Base-by-base conservation (phyloP, 35 echinoderm and acorn worm species). In the Heliocidaris erythrogramma region DNA sequence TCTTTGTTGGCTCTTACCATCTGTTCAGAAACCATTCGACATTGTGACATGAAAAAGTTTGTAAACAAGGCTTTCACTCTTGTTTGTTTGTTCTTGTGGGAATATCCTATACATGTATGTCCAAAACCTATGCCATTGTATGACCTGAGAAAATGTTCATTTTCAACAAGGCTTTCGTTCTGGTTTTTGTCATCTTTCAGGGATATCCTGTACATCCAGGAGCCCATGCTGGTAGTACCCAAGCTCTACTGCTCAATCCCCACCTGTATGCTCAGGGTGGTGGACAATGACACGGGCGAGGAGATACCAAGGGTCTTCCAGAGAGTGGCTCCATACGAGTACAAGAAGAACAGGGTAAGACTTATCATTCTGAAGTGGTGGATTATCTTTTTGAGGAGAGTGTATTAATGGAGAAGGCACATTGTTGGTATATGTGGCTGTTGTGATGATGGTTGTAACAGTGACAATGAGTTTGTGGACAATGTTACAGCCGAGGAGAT, bases 301-400 rank as follows among this genome's bases (percentile, higher is more conserved):
- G 98, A 99, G 85, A 96, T 99, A 59, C 97, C 98, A 50, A 95
- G 98, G 32, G 98, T 99, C 35, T 99, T 99, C 93, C 98, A 99
- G 87, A 94, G 97, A 92, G 98, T 99, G 12, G 97, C 97, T 60
- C 98, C 98, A 0, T 97, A 96, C 86, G 98, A 99, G 30, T 99
- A 99, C 86, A 96, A 96, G 86, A 96, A 94, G 88, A 99, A 99
- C 94, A 97, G 95, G 97, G 98, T 99, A 60, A 94, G 95, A 31
- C 7, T 10, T 48, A 0, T 8, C 0, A 56, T 56, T 52, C 49
- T 52, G 49, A 8, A 2, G 12, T 52, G 49, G 12, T 5, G 7
- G 49, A 0, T 8, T 52, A 52, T 52, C 49, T 52, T 52, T 52
- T 52, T 5, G 49, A 13, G 12, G 49, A 52, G 12, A 52, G 49